Evolutionary conservation across 2,797 vertebrate genomes (phyloP).

Genomic region (Remorina albescens): DNA sequence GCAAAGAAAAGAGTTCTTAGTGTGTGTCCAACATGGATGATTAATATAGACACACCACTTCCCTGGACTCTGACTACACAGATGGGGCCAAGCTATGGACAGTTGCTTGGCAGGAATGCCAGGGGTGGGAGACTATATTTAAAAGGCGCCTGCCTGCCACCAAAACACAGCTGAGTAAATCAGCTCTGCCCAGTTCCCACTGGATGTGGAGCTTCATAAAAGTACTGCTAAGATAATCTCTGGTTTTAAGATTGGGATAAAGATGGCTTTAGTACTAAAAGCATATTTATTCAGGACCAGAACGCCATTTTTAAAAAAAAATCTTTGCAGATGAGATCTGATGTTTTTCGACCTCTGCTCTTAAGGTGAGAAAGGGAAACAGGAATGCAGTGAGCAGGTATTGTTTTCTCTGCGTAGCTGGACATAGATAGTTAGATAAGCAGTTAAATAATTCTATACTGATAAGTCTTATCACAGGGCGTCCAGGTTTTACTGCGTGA

Average conservation of each 20-base stretch:
- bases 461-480: conserved; percentile 48
- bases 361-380: background rate
- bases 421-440: conserved; percentile 36
- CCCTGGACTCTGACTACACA: conserved; percentile 71
- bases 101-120: conserved; percentile 83
- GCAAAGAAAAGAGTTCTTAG: conserved; percentile 50
- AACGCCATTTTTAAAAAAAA: conserved; percentile 54
- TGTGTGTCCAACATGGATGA: conserved; percentile 69
- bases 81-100: conserved; percentile 71
- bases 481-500: conserved; percentile 11
- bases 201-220: conserved; percentile 59
- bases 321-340: conserved; percentile 11
- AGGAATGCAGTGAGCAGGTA: background rate
- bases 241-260: conserved; percentile 60
- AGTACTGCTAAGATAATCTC: conserved; percentile 57
- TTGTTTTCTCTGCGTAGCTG: conserved; percentile 1
- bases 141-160: conserved; percentile 78
- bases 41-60: conserved; percentile 77
- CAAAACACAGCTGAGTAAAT: conserved; percentile 73
- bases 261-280: conserved; percentile 47
- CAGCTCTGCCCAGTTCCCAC: conserved; percentile 67
- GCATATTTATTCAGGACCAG: conserved; percentile 45
- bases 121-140: conserved; percentile 80
- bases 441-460: conserved; percentile 11
- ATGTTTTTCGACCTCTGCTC: conserved; percentile 3